Evolutionary conservation across 2,888 invertebrate genomes (phyloP).

Genomic region (Druceiella hillmani): DNA sequence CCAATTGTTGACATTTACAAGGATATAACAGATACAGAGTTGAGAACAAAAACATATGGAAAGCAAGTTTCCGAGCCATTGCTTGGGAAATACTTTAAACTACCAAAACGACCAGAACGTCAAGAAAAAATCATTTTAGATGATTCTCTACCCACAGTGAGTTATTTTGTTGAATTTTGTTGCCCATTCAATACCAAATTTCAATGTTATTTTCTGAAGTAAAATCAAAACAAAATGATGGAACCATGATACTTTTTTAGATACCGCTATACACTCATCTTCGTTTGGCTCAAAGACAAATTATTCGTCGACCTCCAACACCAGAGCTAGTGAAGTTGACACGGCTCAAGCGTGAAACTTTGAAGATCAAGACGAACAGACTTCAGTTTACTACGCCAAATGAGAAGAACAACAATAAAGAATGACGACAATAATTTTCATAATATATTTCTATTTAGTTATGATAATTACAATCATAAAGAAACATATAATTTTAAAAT

Average conservation of each 20-base stretch:
- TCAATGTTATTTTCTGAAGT: conserved; percentile 9
- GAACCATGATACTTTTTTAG: conserved; percentile 36
- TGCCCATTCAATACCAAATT: no score
- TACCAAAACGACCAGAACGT: conserved; percentile 48
- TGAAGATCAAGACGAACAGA: no score
- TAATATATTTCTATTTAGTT: no score
- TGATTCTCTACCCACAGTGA: conserved; percentile 51
- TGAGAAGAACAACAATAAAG: no score
- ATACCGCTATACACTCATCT: conserved; percentile 68
- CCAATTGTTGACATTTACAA: conserved; percentile 37
- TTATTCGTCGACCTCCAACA: conserved; percentile 52
- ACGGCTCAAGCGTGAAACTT: conserved; percentile 33
- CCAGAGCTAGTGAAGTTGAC: conserved; percentile 47
- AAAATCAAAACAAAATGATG: background rate
- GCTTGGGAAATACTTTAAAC: conserved; percentile 52
- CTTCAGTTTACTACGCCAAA: no score
- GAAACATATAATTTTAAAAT: no score
- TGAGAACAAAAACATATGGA: conserved; percentile 48
- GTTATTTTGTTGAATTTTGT: conserved; percentile 22
- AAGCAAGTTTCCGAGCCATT: conserved; percentile 49
- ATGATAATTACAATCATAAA: no score
- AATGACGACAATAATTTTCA: no score
- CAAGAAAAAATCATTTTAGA: conserved; percentile 52
- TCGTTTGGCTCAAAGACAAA: conserved; percentile 52
- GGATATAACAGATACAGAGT: conserved; percentile 40